A percentile compares a stretch with the other conserved stretches of the same genome.
phyloP scores from a whole-genome alignment of 2,888 invertebrate genomes.

The Cantharis rufa region DNA sequence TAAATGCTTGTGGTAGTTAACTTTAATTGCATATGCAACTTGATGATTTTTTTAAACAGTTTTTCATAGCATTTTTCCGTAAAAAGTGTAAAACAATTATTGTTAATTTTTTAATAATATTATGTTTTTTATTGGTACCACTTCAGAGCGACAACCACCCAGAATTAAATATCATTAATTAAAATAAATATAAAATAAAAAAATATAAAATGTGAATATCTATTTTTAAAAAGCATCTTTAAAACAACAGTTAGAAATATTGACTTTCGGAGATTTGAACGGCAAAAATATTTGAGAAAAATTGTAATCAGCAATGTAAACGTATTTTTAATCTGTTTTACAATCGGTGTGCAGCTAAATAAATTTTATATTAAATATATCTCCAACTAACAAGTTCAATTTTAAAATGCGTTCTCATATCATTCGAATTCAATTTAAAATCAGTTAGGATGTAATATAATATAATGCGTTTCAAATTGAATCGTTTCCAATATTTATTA shows the following conservation, averaged over 20 bases:
- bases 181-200: no score
- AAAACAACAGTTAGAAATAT: not conserved
- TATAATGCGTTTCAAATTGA: slow-evolving; percentile 3
- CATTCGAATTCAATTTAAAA: slow-evolving; percentile 5
- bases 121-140: no score
- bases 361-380: slow-evolving; percentile 1
- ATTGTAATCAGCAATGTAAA: not conserved
- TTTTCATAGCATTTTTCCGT: no score
- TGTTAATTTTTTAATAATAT: no score
- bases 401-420: slow-evolving; percentile 1
- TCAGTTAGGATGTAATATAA: slow-evolving; percentile 4
- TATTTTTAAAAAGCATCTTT: not conserved
- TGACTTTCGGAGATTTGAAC: not conserved
- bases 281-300: not conserved
- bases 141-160: no score
- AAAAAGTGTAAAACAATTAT: no score
- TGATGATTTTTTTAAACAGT: no score
- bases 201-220: no score
- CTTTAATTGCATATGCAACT: not conserved
- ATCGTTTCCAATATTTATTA: slow-evolving; percentile 4
- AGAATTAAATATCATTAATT: no score
- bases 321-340: not conserved
- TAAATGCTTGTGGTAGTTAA: not conserved
- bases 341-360: not conserved
- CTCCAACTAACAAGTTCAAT: slow-evolving; percentile 1